Percentiles rank a stretch among this genome's conserved stretches.
Conservation (phyloP, 1,140 invertebrate genomes). For the Lordiphosa collinella region DNA sequence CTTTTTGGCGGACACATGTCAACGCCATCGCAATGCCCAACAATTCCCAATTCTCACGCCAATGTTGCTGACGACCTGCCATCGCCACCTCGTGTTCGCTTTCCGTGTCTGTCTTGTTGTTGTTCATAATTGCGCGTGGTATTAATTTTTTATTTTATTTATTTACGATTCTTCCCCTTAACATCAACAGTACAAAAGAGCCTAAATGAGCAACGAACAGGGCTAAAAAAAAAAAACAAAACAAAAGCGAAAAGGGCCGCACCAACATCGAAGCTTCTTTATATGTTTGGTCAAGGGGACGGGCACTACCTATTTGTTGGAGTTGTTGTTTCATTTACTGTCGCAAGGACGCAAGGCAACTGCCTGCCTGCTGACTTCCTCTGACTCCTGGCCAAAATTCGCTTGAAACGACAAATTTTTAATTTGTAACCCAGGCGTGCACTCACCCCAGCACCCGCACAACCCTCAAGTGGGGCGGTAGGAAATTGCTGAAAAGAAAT, state of each 20-base stretch:
- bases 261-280: conserved; percentile 32
- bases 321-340: conserved; percentile 16
- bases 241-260: conserved; percentile 34
- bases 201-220: conserved; percentile 40
- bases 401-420: conserved; percentile 71
- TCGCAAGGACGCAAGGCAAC: conserved; percentile 20
- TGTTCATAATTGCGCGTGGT: conserved; percentile 40
- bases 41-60: conserved; percentile 46
- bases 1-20: not conserved
- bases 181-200: conserved; percentile 35
- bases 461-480: not conserved
- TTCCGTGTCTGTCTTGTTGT: conserved; percentile 12
- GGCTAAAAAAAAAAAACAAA: conserved; percentile 22
- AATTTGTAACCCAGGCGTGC: conserved; percentile 58
- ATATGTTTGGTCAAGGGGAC: conserved; percentile 17
- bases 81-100: conserved; percentile 13
- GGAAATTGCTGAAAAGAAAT: conserved; percentile 52
- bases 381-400: conserved; percentile 41
- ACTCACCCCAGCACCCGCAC: not conserved
- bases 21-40: conserved; percentile 4
- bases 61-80: conserved; percentile 30
- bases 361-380: conserved; percentile 29
- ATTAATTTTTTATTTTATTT: conserved; percentile 48
- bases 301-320: conserved; percentile 1
- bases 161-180: conserved; percentile 11